Base-by-base conservation (phyloP, 1,140 invertebrate species). In the Drosophila sp. region DNA sequence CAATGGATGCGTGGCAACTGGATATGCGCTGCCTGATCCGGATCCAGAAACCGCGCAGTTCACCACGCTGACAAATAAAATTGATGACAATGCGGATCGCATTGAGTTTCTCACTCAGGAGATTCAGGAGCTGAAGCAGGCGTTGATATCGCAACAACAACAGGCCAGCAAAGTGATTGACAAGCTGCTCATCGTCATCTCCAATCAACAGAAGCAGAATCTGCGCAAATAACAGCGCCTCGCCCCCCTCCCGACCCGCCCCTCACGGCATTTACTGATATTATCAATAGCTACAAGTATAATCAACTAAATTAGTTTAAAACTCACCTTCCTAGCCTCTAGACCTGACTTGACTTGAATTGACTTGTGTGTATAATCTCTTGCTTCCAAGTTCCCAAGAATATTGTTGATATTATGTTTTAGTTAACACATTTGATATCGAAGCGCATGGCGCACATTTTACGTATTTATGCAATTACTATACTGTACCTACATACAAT, bases 81-180 rank as follows among this genome's bases (percentile, higher is more conserved):
- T 95, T 21, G 94, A 95, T 45, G 94, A 94, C 67, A 94, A 93
- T 69, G 92, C 93, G 0, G 94, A 95, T 71, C 93, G 93, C 63
- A 93, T 95, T 41, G 94, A 94, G 56, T 92, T 92, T 62, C 82
- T 95, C 63, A 94, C 93, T 25, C 93, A 93, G 83, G 94, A 95
- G 91, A 93, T 95, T 43, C 93, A 92, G 77, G 94, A 95, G 86
- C 92, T 95, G 72, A 95, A 94, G 91, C 93, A 93, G 80, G 84
- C 93, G 56, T 92, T 94, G 25, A 83, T 91, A 16, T 91, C 90
- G 9, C 91, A 92, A 62, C 91, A 92, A 41, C 89, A 92, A 16
- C 90, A 91, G 58, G 90, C 90, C 34, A 91, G 82, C 77, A 91
- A 91, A 67, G 91, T 92, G 56, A 92, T 92, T 32, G 91, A 92